A percentile compares a stretch with the other conserved stretches of the same genome.
These are phyloP conservation scores for Acrocephalus arundinaceus DNA, from an alignment of 2,113 vertebrate genomes.

Conservation along the genomic window DNA sequence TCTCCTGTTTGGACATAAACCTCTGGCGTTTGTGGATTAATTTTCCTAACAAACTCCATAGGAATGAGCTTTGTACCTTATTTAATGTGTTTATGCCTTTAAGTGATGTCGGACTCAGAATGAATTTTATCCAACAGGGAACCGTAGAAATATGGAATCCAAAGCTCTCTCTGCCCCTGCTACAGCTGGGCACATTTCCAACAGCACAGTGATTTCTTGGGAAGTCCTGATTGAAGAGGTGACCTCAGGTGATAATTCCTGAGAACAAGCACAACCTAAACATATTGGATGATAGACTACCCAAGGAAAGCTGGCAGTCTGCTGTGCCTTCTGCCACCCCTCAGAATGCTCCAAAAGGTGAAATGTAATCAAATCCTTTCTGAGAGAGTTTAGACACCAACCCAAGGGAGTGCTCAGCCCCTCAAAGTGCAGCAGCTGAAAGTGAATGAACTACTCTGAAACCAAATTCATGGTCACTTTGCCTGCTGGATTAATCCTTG, in stretches of 20 bases:
- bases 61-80: not conserved
- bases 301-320: not conserved
- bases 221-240: not conserved
- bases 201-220: not conserved
- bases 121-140: not conserved
- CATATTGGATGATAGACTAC: not conserved
- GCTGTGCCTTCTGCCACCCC: not conserved
- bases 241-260: not conserved
- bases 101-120: not conserved
- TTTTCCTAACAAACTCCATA: too few relatives aligned
- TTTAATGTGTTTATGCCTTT: not conserved
- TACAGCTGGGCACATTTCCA: not conserved
- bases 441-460: not conserved
- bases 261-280: not conserved
- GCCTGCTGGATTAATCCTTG: not conserved
- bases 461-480: not conserved
- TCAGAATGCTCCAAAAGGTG: not conserved
- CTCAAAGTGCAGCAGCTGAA: not conserved
- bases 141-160: not conserved
- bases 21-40: too few relatives aligned
- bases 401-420: not conserved
- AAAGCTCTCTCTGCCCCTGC: not conserved
- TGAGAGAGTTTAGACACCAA: not conserved
- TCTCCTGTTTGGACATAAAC: too few relatives aligned
- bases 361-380: not conserved